Evolutionary conservation across 2,113 vertebrate species (phyloP).

Genomic region (Engraulis encrasicolus): DNA sequence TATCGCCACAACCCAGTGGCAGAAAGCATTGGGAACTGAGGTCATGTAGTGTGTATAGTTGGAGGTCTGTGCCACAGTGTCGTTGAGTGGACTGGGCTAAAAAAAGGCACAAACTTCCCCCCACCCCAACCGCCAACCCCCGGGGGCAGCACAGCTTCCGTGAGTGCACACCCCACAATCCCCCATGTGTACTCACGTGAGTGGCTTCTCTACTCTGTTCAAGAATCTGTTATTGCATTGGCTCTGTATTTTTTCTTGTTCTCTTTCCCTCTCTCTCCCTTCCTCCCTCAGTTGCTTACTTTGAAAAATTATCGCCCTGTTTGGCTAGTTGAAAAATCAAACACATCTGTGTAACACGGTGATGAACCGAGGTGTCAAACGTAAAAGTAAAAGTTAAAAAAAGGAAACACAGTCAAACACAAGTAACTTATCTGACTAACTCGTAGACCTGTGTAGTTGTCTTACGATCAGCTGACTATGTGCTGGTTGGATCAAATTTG

Average conservation of each 20-base stretch:
- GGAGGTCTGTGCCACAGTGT: not conserved
- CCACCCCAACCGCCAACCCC: too few relatives aligned
- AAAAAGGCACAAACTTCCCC: too few relatives aligned
- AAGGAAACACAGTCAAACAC: too few relatives aligned
- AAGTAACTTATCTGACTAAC: too few relatives aligned
- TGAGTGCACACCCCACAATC: not conserved
- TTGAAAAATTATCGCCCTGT: too few relatives aligned
- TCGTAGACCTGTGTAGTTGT: too few relatives aligned
- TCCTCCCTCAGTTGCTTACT: too few relatives aligned
- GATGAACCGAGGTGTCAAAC: too few relatives aligned
- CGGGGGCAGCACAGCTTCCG: not conserved
- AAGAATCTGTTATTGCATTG: not conserved
- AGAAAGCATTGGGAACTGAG: not conserved
- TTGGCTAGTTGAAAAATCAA: not conserved
- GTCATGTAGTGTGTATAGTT: not conserved
- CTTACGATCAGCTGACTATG: too few relatives aligned
- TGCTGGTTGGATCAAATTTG: too few relatives aligned
- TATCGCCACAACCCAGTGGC: not conserved
- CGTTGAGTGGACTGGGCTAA: not conserved
- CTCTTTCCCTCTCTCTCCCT: not conserved
- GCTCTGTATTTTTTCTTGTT: too few relatives aligned
- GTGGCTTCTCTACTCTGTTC: not conserved
- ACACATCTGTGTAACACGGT: not conserved
- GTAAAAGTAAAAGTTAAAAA: too few relatives aligned
- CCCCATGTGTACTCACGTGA: not conserved